A percentile compares a stretch with the other conserved stretches of the same genome.
Evolutionary conservation across 2,113 vertebrate species (phyloP).

Genomic region (Polypterus senegalus): DNA sequence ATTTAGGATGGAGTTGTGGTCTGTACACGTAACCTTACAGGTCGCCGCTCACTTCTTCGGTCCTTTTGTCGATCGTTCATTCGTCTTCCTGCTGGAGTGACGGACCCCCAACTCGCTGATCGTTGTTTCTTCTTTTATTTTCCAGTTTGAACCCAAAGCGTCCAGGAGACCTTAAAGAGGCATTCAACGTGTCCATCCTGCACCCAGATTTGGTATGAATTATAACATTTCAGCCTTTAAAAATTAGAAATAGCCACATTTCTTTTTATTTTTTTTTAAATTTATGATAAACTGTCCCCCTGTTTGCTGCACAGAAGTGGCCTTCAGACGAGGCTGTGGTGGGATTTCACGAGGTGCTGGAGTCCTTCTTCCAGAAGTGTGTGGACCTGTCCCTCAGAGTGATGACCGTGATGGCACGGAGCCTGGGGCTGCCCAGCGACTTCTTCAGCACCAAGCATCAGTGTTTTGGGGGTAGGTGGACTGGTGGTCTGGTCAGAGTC

Average conservation of each 20-base stretch:
- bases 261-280: background rate
- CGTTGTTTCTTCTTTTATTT: background rate
- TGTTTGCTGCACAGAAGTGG: slow-evolving; percentile 34
- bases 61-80: background rate
- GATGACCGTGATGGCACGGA: slow-evolving; percentile 38
- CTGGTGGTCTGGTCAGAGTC: background rate
- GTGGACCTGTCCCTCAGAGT: slow-evolving; percentile 39
- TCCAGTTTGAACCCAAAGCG: slow-evolving; percentile 39
- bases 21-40: background rate
- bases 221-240: background rate
- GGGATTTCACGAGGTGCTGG: slow-evolving; percentile 30
- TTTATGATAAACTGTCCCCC: background rate
- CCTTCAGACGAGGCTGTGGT: slow-evolving; percentile 18
- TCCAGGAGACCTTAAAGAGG: slow-evolving; percentile 50
- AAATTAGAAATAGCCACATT: background rate
- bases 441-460: slow-evolving; percentile 38
- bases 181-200: slow-evolving; percentile 34
- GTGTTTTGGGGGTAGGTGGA: slow-evolving; percentile 38
- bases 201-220: slow-evolving; percentile 34
- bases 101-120: no score
- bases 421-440: slow-evolving; percentile 35
- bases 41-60: background rate
- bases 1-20: background rate
- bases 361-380: slow-evolving; percentile 38
- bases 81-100: background rate